Conservation (phyloP, 2,113 vertebrate species). For the Greenwoodochromis staneri region DNA sequence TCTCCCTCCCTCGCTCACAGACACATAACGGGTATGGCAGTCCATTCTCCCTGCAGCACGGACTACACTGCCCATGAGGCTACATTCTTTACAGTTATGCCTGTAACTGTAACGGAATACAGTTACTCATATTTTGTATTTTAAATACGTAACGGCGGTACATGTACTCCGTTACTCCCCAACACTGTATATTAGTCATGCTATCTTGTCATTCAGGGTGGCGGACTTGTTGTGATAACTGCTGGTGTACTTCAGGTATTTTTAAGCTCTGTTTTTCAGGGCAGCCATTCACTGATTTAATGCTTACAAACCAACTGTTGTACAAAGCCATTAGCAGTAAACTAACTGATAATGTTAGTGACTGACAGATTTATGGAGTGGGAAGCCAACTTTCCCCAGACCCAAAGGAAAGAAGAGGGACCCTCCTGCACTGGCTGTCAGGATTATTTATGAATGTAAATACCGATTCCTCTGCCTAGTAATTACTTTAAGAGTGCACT, state of each 20-base stretch:
- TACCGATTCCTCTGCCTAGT: slow-evolving; percentile 59
- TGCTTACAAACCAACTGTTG: background rate
- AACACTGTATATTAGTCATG: background rate
- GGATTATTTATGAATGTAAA: slow-evolving; percentile 67
- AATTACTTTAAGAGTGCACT: slow-evolving; percentile 70
- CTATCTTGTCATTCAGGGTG: background rate
- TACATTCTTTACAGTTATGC: too few species aligned
- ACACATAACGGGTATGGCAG: too few species aligned
- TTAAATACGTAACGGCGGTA: fast-evolving
- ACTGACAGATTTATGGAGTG: slow-evolving; percentile 22
- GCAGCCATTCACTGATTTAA: background rate
- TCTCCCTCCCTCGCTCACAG: too few species aligned
- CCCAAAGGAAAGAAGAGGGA: slow-evolving; percentile 4
- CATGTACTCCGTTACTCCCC: background rate
- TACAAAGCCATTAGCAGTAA: slow-evolving; percentile 8
- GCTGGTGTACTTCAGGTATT: background rate
- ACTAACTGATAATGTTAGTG: slow-evolving; percentile 2
- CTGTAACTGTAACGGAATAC: background rate
- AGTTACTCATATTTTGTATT: background rate
- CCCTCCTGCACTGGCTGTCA: slow-evolving; percentile 19
- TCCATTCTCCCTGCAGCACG: too few species aligned
- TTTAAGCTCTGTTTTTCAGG: background rate
- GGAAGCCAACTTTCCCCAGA: background rate
- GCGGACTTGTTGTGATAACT: background rate
- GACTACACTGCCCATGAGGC: too few species aligned